Evolutionary conservation across 2,888 invertebrate genomes (phyloP).

Genomic region (Timema podura): DNA sequence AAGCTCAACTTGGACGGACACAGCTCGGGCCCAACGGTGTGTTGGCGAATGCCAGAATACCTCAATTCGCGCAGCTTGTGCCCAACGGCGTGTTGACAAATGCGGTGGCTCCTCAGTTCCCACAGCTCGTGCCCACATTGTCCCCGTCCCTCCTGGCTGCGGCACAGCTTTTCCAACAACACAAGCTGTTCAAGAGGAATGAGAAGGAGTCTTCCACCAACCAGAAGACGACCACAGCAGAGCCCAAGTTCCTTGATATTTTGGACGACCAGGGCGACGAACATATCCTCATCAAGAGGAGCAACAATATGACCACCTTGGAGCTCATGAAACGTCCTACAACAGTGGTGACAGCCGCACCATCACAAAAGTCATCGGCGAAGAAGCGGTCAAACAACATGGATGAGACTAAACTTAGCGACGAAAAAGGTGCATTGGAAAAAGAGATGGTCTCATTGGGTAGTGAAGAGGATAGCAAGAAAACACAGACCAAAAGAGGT

Average conservation of each 20-base stretch:
- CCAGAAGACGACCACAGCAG: too few relatives aligned
- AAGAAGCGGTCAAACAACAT: too few relatives aligned
- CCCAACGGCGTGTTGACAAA: conserved; percentile 34
- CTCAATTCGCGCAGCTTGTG: conserved; percentile 30
- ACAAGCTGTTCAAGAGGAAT: conserved; percentile 37
- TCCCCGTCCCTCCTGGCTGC: conserved; percentile 29
- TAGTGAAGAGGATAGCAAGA: background rate
- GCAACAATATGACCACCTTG: conserved; percentile 19
- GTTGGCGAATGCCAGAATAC: conserved; percentile 5
- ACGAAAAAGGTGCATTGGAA: background rate
- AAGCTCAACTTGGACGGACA: conserved; percentile 16
- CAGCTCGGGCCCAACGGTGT: conserved; percentile 5
- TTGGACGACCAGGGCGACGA: conserved; percentile 20
- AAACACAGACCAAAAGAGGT: conserved; percentile 25
- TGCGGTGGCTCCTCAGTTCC: conserved; percentile 12
- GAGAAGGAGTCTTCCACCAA: conserved; percentile 27
- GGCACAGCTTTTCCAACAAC: conserved; percentile 27
- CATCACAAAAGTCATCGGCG: too few relatives aligned
- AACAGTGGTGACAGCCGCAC: too few relatives aligned
- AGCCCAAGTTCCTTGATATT: too few relatives aligned
- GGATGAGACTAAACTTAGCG: background rate
- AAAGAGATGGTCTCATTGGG: background rate
- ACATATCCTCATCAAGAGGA: conserved; percentile 34
- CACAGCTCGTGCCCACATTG: conserved; percentile 19
- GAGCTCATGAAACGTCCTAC: too few relatives aligned